These are phyloP conservation scores for Sebastes nivosus DNA, from an alignment of 2,797 vertebrate genomes.

Conservation along the genomic window DNA sequence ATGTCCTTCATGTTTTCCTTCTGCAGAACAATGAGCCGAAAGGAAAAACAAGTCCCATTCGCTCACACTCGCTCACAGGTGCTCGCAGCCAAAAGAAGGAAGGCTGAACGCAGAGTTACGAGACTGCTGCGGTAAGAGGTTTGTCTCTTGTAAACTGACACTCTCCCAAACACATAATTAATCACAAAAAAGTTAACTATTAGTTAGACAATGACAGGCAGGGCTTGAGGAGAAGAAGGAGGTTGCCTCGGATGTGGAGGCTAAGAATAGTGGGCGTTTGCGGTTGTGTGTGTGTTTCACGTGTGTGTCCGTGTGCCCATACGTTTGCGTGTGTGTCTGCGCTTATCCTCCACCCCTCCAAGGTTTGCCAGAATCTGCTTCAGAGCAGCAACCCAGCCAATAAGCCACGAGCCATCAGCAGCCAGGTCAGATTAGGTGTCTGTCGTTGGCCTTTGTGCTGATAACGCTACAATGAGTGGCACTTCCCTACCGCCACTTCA, in stretches of 20 bases:
- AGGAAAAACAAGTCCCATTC: slow-evolving; percentile 23
- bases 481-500: slow-evolving; percentile 85
- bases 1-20: slow-evolving; percentile 36
- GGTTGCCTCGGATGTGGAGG: slow-evolving; percentile 20
- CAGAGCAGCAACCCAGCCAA: slow-evolving; percentile 56
- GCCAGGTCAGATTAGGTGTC: slow-evolving; percentile 83
- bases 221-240: slow-evolving; percentile 44
- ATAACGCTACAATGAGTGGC: slow-evolving; percentile 83
- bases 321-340: neutral
- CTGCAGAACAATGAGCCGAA: slow-evolving; percentile 34
- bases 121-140: slow-evolving; percentile 60
- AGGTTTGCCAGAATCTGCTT: slow-evolving; percentile 53
- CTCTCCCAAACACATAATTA: slow-evolving; percentile 66
- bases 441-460: slow-evolving; percentile 78
- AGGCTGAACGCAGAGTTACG: slow-evolving; percentile 27
- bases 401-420: slow-evolving; percentile 70
- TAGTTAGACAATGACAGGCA: slow-evolving; percentile 57
- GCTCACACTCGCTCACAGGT: slow-evolving; percentile 28
- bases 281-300: slow-evolving; percentile 9
- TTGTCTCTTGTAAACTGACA: slow-evolving; percentile 52
- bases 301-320: neutral
- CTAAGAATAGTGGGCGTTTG: slow-evolving; percentile 43
- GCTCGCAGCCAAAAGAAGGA: slow-evolving; percentile 38
- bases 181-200: slow-evolving; percentile 62
- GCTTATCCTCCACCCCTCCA: slow-evolving; percentile 33